Conservation (phyloP, 2,113 vertebrate genomes). For the Naja naja region DNA sequence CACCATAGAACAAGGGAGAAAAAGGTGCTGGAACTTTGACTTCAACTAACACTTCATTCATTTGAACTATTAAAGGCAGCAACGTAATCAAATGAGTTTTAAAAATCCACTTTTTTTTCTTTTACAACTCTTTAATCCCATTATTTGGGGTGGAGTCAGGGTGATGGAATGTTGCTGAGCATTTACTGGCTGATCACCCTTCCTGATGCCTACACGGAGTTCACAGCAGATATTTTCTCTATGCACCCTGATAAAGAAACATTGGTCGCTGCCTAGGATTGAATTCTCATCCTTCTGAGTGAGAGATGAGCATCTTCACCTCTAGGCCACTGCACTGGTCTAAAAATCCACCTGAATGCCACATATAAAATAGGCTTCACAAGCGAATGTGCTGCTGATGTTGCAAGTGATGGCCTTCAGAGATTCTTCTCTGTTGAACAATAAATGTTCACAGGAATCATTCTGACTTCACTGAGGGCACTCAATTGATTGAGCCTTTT, state of each 20-base stretch:
- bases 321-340: background rate
- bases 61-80: slow-evolving; percentile 52
- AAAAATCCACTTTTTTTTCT: slow-evolving; percentile 31
- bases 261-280: background rate
- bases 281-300: background rate
- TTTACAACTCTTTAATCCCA: background rate
- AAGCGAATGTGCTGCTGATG: slow-evolving; percentile 43
- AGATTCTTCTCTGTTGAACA: slow-evolving; percentile 53
- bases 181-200: background rate
- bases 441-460: slow-evolving; percentile 60
- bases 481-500: slow-evolving; percentile 58
- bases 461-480: slow-evolving; percentile 59
- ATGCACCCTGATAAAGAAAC: background rate
- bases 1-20: slow-evolving; percentile 39
- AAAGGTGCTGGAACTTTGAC: slow-evolving; percentile 46
- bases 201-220: background rate
- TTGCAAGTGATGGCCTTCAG: slow-evolving; percentile 48
- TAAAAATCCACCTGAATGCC: slow-evolving; percentile 44
- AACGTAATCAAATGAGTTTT: slow-evolving; percentile 38
- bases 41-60: slow-evolving; percentile 49
- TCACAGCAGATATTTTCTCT: background rate
- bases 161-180: background rate
- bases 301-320: background rate
- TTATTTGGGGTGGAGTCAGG: background rate
- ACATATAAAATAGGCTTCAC: slow-evolving; percentile 50